Evolutionary conservation across 1,140 invertebrate species (phyloP), one percentile per base, ranked within the genome.

Genomic region (Sycophila sp.): DNA sequence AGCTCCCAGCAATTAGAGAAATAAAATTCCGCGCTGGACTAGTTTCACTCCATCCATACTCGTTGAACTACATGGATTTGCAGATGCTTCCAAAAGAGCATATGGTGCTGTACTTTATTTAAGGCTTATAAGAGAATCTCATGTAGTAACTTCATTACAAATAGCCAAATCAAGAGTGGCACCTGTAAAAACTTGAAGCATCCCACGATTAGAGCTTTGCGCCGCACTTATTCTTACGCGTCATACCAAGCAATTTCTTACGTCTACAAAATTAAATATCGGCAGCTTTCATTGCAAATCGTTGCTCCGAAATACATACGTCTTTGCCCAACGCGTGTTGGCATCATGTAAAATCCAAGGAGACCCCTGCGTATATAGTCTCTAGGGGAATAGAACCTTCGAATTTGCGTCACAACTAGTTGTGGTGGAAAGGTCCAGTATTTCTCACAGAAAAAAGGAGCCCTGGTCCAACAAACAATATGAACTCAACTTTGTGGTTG

Each of bases 381-480:
- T 49, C 75, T 67, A 19, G 75, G 66, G 28, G 73, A 74, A 60
- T 49, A 24, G 34, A 8, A 10, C 32, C 11, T 65, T 13, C 53
- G 51, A 19, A 26, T 19, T n/a, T 47, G 22, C 45, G 34, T 3
- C 8, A 53, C 26, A 26, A 13, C 26, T n/a, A 34, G 73, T 38
- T 83, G 42, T 85, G 83, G 83, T 84, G 78, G 75, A 5, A 75
- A 17, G 81, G 83, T 17, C 82, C 81, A 7, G 2, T 5, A 4
- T 76, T 73, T 71, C 19, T 67, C 2, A 34, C 7, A 15, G 4
- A 34, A 36, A 19, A 11, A 6, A 2, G 13, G 7, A 30, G 3
- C 55, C 26, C 11, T 58, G 55, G 55, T 11, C 26, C 15, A 55
- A n/a, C n/a, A n/a, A n/a, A n/a, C n/a, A n/a, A n/a, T n/a, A n/a